Percentiles rank a stretch among this genome's conserved stretches.
phyloP scores from a whole-genome alignment of 2,888 invertebrate species.

The Silvanus unidentatus region DNA sequence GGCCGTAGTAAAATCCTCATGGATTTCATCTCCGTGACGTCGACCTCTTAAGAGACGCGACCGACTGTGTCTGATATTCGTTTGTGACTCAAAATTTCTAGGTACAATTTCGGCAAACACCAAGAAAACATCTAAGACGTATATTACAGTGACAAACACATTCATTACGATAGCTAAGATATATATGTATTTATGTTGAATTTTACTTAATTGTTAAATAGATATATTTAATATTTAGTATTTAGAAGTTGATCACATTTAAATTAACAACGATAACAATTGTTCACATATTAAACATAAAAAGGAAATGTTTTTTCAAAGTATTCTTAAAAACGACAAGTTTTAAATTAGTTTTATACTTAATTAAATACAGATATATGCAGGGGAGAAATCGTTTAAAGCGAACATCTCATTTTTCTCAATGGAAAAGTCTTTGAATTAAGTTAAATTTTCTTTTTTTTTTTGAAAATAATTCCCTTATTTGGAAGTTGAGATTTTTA shows the following conservation, averaged over 20 bases:
- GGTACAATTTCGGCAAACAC: slow-evolving; percentile 20
- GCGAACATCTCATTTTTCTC: too few relatives aligned
- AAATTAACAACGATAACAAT: not conserved
- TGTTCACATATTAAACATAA: too few relatives aligned
- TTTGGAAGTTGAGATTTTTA: too few relatives aligned
- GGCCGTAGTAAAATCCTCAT: slow-evolving; percentile 9
- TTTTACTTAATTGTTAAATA: not conserved
- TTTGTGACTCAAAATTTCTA: slow-evolving; percentile 22
- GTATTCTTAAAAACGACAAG: not conserved
- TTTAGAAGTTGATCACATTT: not conserved
- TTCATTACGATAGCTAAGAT: not conserved
- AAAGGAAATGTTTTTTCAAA: not conserved
- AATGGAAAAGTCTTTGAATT: not conserved
- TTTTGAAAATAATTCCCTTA: not conserved
- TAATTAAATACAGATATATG: too few relatives aligned
- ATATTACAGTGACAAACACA: slow-evolving; percentile 10
- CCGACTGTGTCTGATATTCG: slow-evolving; percentile 47
- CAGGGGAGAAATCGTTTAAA: too few relatives aligned
- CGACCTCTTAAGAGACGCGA: slow-evolving; percentile 41
- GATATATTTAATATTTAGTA: not conserved
- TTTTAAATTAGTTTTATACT: too few relatives aligned
- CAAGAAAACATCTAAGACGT: slow-evolving; percentile 17
- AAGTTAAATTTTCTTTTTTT: not conserved
- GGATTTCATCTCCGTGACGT: slow-evolving; percentile 26
- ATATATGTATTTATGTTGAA: too few relatives aligned